A percentile compares a stretch with the other conserved stretches of the same genome.
Evolutionary conservation across 2,113 vertebrate species (phyloP).

Genomic region (Ivindomyrus marchei): DNA sequence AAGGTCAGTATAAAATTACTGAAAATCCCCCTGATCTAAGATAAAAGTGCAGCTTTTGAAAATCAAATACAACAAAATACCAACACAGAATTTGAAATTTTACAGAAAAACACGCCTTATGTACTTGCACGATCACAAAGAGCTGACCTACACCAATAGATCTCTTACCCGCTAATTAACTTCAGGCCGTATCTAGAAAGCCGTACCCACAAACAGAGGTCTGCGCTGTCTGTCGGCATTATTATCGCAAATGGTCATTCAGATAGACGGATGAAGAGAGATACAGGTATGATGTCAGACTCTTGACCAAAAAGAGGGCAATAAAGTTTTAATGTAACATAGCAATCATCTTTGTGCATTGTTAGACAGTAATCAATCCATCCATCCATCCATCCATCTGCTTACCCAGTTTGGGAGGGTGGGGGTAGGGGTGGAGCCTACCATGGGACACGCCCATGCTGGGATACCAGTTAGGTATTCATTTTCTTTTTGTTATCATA

Average conservation of each 20-base stretch:
- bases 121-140: not conserved
- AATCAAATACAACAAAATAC: not conserved
- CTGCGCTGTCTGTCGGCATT: not conserved
- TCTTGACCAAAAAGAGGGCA: not conserved
- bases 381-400: not conserved
- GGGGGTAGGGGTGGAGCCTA: not conserved
- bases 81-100: not conserved
- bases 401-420: not conserved
- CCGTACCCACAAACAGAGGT: not conserved
- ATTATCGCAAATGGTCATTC: not conserved
- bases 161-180: not conserved
- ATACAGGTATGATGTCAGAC: not conserved
- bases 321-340: not conserved
- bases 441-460: not conserved
- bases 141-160: not conserved
- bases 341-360: not conserved
- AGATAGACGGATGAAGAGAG: not conserved
- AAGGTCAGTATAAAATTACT: not conserved
- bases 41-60: not conserved
- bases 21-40: not conserved
- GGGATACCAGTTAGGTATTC: not conserved
- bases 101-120: not conserved
- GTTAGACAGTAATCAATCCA: not conserved
- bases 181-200: not conserved
- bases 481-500: not conserved